Percentiles rank a stretch among this genome's conserved stretches.
phyloP scores from a whole-genome alignment of 1,140 invertebrate genomes.

The Tenebrio molitor region DNA sequence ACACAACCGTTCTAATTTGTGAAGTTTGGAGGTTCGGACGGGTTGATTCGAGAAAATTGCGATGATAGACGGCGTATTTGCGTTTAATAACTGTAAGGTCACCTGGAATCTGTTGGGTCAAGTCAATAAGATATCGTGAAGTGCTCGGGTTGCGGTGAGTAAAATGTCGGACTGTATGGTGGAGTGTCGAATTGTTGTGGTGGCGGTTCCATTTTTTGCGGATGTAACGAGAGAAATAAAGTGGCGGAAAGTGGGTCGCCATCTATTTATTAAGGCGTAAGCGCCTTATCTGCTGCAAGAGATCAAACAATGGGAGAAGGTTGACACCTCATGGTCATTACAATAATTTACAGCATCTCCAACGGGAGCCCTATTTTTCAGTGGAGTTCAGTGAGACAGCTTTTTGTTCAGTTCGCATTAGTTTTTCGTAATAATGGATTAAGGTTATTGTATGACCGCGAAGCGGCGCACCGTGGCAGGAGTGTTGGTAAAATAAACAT shows the following conservation, averaged over 20 bases:
- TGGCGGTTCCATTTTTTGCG: conserved; percentile 10
- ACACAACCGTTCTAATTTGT: conserved; percentile 18
- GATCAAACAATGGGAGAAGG: conserved; percentile 50
- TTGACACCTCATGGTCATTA: conserved; percentile 52
- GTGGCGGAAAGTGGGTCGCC: conserved; percentile 40
- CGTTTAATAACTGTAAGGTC: too few species aligned
- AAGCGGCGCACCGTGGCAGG: conserved; percentile 5
- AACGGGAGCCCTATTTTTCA: conserved; percentile 47
- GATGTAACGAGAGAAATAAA: conserved; percentile 34
- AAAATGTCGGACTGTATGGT: background rate
- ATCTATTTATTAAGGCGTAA: conserved; percentile 46
- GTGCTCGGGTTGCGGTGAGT: background rate
- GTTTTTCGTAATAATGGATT: conserved; percentile 56
- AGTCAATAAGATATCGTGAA: background rate
- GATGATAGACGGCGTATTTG: background rate
- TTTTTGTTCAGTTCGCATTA: conserved; percentile 54
- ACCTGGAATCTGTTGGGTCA: background rate
- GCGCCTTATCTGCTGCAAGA: conserved; percentile 46
- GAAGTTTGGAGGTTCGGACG: conserved; percentile 13
- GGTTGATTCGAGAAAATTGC: background rate
- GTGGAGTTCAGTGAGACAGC: conserved; percentile 50
- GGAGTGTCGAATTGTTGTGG: background rate
- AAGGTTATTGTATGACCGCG: conserved; percentile 54
- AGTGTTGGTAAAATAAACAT: conserved; percentile 52
- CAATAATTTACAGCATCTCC: conserved; percentile 55